Conservation (phyloP, 2,113 vertebrate genomes). For the Puma concolor region DNA sequence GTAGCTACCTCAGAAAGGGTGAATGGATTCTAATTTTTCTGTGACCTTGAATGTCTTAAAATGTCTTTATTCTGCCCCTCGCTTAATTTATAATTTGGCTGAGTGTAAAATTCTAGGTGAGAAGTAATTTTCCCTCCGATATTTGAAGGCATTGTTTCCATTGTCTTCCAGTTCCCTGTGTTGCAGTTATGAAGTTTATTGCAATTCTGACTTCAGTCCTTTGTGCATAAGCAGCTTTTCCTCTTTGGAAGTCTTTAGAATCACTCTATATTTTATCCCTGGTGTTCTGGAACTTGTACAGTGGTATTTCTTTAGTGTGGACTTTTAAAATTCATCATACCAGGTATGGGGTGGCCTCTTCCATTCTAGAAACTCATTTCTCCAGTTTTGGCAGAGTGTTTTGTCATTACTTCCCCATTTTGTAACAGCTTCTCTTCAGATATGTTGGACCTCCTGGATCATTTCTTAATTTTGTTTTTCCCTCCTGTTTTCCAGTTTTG, state of each 20-base stretch:
- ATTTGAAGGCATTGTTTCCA: conserved; percentile 4
- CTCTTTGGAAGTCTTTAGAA: conserved; percentile 35
- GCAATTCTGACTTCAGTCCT: not conserved
- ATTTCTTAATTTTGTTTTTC: not conserved
- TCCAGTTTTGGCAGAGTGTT: conserved; percentile 33
- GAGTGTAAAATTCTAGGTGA: conserved; percentile 39
- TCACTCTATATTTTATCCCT: conserved; percentile 12
- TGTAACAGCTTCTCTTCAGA: not conserved
- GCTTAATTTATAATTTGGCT: conserved; percentile 50
- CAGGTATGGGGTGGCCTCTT: not conserved
- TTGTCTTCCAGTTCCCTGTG: conserved; percentile 53
- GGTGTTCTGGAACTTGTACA: conserved; percentile 3
- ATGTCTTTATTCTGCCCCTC: not conserved
- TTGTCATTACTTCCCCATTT: conserved; percentile 16
- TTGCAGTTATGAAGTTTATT: conserved; percentile 24
- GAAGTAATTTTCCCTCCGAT: conserved; percentile 35
- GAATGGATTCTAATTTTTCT: conserved; percentile 17
- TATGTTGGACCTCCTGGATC: not conserved
- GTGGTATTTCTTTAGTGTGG: not conserved
- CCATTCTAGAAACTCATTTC: conserved; percentile 1
- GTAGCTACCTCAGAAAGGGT: conserved; percentile 27
- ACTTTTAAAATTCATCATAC: not conserved
- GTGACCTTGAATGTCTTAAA: not conserved
- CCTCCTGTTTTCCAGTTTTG: not conserved
- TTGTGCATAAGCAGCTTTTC: conserved; percentile 38